Percentiles rank a stretch among this genome's conserved stretches.
phyloP scores from a whole-genome alignment of 2,797 vertebrate species.

The Cryptoblepharus egeriae region DNA sequence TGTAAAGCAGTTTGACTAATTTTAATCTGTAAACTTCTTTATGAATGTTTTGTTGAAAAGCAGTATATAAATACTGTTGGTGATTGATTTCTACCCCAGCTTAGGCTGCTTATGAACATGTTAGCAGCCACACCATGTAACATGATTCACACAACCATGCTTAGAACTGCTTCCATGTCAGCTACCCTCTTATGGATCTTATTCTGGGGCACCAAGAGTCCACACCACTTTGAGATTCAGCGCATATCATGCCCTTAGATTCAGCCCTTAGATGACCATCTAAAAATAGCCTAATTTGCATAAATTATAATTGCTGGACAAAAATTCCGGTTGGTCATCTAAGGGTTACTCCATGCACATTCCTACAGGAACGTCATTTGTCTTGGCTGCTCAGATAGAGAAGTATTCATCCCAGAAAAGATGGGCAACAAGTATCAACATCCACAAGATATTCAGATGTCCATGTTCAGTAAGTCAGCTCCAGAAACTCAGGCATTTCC shows the following conservation, averaged over 20 bases:
- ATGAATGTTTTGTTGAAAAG: no score
- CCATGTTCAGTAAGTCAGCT: constrained; percentile 48
- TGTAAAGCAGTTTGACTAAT: no score
- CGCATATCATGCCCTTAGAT: no score
- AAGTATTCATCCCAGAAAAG: constrained; percentile 38
- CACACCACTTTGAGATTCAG: constrained; percentile 44
- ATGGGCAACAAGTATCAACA: constrained; percentile 50
- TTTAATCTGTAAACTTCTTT: no score
- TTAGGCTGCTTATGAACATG: no score
- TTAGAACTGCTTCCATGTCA: neutral
- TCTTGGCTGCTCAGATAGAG: constrained; percentile 29
- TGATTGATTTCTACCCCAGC: no score
- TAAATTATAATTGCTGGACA: no score
- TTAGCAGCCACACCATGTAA: neutral
- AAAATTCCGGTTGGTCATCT: no score
- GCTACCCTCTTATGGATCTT: neutral
- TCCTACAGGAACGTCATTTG: constrained; percentile 60
- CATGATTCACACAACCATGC: neutral
- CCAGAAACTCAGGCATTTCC: constrained; percentile 38
- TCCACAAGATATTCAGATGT: constrained; percentile 35
- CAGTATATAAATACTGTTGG: no score
- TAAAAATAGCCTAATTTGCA: no score
- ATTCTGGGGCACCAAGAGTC: neutral
- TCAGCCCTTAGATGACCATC: no score
- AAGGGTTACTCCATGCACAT: constrained; percentile 48